These are phyloP conservation scores for Nomia melanderi DNA, from an alignment of 1,140 invertebrate species.

Conservation along the genomic window DNA sequence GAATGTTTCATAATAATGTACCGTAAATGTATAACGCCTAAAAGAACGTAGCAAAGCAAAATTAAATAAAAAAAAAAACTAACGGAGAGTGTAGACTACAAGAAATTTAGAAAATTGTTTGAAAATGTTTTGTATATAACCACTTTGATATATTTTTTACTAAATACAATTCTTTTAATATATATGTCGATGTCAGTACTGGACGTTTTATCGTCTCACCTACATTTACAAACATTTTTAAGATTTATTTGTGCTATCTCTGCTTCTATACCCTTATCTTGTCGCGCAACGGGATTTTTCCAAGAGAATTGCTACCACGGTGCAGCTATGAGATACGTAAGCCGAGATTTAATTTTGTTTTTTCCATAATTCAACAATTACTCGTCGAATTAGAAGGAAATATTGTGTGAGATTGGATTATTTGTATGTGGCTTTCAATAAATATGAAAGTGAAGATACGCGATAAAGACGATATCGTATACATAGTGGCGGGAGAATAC, in stretches of 20 bases:
- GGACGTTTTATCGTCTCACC: not conserved
- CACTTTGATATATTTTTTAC: not conserved
- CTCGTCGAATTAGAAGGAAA: slow-evolving; percentile 33
- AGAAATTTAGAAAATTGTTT: not conserved
- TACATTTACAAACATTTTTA: not conserved
- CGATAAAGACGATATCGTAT: slow-evolving; percentile 14
- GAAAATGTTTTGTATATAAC: not conserved
- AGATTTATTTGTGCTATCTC: not conserved
- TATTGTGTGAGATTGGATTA: not conserved
- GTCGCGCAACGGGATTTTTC: slow-evolving; percentile 10
- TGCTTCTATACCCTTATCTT: not conserved
- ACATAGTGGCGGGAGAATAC: slow-evolving; percentile 35
- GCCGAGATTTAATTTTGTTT: slow-evolving; percentile 59
- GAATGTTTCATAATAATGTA: not conserved
- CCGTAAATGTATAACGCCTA: not conserved
- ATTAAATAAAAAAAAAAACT: not conserved
- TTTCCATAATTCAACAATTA: slow-evolving; percentile 42
- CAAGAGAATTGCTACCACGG: slow-evolving; percentile 42
- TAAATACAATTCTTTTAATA: not conserved
- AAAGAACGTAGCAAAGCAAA: not conserved
- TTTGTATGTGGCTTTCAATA: not conserved
- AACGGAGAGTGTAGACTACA: no score
- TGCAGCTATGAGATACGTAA: slow-evolving; percentile 46
- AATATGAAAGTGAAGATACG: slow-evolving; percentile 27
- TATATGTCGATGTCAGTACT: not conserved